phyloP scores from a whole-genome alignment of 2,797 vertebrate species.

The Aplochiton taeniatus region DNA sequence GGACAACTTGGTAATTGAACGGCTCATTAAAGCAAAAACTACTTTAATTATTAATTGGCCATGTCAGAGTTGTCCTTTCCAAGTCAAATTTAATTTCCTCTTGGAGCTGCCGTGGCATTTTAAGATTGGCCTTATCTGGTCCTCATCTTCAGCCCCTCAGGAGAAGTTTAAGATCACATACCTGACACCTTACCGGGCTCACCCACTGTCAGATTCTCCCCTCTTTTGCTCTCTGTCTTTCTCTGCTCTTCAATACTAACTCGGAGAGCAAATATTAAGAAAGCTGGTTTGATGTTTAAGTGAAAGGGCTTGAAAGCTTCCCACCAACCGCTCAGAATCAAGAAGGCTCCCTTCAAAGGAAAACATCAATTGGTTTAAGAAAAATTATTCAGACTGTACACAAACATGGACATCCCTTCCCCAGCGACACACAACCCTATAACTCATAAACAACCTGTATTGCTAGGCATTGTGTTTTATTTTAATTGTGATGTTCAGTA shows the following conservation, averaged over 20 bases:
- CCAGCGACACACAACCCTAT: conserved; percentile 38
- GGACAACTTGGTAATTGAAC: conserved; percentile 89
- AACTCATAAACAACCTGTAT: conserved; percentile 45
- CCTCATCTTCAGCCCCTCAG: conserved; percentile 55
- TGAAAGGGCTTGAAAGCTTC: conserved; percentile 66
- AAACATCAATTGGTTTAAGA: conserved; percentile 67
- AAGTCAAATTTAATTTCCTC: conserved; percentile 87
- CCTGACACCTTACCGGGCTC: conserved; percentile 49
- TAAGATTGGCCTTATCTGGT: conserved; percentile 63
- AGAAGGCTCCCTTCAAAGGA: conserved; percentile 58
- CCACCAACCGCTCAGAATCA: conserved; percentile 59
- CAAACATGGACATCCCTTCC: conserved; percentile 53
- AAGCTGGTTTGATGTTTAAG: conserved; percentile 71
- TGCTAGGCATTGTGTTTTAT: conserved; percentile 7
- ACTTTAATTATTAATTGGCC: conserved; percentile 93
- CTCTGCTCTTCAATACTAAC: conserved; percentile 47
- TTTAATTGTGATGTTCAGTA: conserved; percentile 38
- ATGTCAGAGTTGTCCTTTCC: conserved; percentile 91
- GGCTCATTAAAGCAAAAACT: conserved; percentile 87
- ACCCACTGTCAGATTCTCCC: conserved; percentile 33
- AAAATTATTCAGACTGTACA: conserved; percentile 63
- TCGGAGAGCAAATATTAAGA: conserved; percentile 65
- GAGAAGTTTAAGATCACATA: conserved; percentile 63
- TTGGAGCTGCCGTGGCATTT: conserved; percentile 75
- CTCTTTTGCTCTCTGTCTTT: conserved; percentile 7